Evolutionary conservation across 2,888 invertebrate species (phyloP).

Genomic region (Nudaria mundana): DNA sequence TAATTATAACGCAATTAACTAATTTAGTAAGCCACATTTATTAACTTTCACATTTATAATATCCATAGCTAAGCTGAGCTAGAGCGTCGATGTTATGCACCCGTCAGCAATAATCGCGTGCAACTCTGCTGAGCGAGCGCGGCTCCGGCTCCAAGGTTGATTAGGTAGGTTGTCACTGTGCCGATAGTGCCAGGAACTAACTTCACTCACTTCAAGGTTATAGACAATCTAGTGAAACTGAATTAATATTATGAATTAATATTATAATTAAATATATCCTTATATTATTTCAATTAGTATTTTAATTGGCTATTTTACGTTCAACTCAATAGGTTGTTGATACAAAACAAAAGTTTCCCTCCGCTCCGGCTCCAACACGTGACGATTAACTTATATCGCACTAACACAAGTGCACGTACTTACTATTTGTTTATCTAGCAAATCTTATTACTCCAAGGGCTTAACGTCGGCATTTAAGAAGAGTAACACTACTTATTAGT

Average conservation of each 20-base stretch:
- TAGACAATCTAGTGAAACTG: too few relatives aligned
- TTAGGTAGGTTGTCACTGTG: slow-evolving; percentile 11
- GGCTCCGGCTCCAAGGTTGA: slow-evolving; percentile 13
- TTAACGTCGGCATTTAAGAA: not conserved
- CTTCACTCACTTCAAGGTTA: not conserved
- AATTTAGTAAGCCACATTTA: too few relatives aligned
- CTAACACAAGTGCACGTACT: not conserved
- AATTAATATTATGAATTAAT: too few relatives aligned
- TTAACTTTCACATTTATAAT: too few relatives aligned
- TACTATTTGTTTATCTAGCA: not conserved
- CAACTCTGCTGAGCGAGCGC: slow-evolving; percentile 9
- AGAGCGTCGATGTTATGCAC: slow-evolving; percentile 10
- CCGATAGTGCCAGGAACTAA: not conserved
- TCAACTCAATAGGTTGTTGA: too few relatives aligned
- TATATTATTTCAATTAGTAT: too few relatives aligned
- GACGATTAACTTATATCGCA: too few relatives aligned
- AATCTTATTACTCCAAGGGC: not conserved
- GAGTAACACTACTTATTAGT: not conserved
- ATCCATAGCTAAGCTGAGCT: too few relatives aligned
- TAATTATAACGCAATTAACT: too few relatives aligned
- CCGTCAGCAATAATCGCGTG: slow-evolving; percentile 8
- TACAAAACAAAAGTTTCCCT: too few relatives aligned
- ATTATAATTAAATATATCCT: too few relatives aligned
- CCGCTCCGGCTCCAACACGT: too few relatives aligned
- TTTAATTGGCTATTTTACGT: not conserved